phyloP scores from a whole-genome alignment of 2,888 invertebrate genomes.

The Acrocyrtus sp. region DNA sequence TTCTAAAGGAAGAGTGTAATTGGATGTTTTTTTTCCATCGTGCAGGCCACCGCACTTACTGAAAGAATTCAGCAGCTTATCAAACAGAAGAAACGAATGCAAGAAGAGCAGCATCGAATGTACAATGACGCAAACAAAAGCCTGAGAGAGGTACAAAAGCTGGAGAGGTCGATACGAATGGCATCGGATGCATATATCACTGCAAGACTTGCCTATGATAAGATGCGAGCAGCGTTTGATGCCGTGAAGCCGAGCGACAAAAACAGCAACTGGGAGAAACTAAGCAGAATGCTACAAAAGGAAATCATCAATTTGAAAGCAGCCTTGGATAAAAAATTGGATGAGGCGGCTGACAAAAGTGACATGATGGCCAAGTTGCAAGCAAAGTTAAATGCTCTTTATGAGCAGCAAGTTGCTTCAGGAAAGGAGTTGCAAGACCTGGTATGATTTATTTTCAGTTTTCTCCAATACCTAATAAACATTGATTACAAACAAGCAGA shows the following conservation, averaged over 20 bases:
- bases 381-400: conserved; percentile 54
- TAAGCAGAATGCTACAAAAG: conserved; percentile 49
- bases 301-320: conserved; percentile 59
- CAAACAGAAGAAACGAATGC: conserved; percentile 50
- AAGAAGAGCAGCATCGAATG: conserved; percentile 54
- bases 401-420: conserved; percentile 56
- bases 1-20: background rate
- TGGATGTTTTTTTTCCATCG: background rate
- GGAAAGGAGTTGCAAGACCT: conserved; percentile 60
- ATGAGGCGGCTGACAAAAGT: conserved; percentile 53
- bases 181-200: conserved; percentile 54
- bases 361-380: conserved; percentile 54
- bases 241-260: conserved; percentile 51
- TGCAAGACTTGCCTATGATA: conserved; percentile 58
- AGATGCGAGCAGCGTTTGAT: conserved; percentile 59
- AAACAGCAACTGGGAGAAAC: conserved; percentile 60
- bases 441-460: too few relatives aligned
- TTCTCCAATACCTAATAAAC: too few relatives aligned
- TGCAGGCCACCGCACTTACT: conserved; percentile 34
- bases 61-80: conserved; percentile 48
- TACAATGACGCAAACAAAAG: conserved; percentile 56
- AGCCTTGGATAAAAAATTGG: conserved; percentile 52
- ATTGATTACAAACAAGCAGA: too few relatives aligned
- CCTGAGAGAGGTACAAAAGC: conserved; percentile 47
- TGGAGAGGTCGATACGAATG: conserved; percentile 54